phyloP scores from a whole-genome alignment of 2,113 vertebrate species.

The Bagarius yarrelli region DNA sequence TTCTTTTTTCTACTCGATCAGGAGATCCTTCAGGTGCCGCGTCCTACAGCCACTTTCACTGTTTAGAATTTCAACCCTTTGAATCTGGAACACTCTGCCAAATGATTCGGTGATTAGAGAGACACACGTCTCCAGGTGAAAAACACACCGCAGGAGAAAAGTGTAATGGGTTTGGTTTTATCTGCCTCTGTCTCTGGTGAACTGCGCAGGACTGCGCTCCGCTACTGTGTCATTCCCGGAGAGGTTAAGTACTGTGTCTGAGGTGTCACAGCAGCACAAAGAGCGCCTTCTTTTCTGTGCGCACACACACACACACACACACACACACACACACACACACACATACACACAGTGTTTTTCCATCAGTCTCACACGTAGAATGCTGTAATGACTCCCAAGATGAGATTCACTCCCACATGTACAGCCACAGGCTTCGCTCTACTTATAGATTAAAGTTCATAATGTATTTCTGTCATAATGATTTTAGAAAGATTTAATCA shows the following conservation, averaged over 20 bases:
- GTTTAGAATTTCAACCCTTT: not conserved
- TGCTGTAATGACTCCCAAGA: constrained; percentile 10
- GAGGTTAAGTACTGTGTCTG: not conserved
- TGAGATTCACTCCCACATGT: constrained; percentile 8
- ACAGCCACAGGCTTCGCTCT: not conserved
- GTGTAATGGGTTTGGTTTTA: not conserved
- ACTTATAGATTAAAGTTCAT: constrained; percentile 16
- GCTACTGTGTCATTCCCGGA: not conserved
- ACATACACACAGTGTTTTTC: not conserved
- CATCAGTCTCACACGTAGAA: not conserved
- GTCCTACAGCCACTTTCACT: not conserved
- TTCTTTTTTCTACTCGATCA: not conserved
- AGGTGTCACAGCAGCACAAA: constrained; percentile 14
- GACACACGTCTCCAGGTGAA: not conserved
- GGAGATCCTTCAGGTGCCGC: not conserved
- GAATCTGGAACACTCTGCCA: not conserved
- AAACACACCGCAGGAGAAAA: constrained; percentile 3
- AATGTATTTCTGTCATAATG: not conserved
- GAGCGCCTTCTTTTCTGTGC: not conserved
- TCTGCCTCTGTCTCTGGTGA: not conserved
- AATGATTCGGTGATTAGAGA: not conserved
- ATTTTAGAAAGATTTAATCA: constrained; percentile 10
- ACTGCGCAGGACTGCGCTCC: not conserved
- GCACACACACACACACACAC: not conserved
- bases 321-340: not conserved